Conservation (phyloP, 2,888 invertebrate species). For the Idaea biselata region DNA sequence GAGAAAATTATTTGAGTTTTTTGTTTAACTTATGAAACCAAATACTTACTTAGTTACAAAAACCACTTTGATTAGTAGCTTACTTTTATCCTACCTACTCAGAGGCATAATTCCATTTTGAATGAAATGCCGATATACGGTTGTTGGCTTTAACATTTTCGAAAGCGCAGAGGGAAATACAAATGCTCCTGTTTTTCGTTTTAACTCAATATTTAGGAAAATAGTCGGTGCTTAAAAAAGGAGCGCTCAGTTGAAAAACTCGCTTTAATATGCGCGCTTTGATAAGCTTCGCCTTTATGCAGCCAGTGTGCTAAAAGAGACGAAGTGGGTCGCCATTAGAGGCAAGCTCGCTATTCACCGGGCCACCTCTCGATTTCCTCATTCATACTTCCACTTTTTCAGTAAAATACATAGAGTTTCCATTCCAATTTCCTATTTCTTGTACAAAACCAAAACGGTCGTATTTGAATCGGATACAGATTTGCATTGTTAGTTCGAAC, state of each 20-base stretch:
- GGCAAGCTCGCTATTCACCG: constrained; percentile 36
- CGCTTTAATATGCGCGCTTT: constrained; percentile 57
- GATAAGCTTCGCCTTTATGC: constrained; percentile 55
- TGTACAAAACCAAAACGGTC: background rate
- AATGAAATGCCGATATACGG: background rate
- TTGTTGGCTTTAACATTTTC: constrained; percentile 4
- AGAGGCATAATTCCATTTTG: background rate
- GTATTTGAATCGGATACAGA: background rate
- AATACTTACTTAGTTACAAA: background rate
- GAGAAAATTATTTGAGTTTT: constrained; percentile 11
- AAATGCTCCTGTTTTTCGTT: constrained; percentile 7
- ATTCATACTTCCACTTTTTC: constrained; percentile 16
- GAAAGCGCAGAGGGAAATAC: constrained; percentile 16
- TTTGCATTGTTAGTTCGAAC: background rate
- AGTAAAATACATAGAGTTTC: constrained; percentile 19
- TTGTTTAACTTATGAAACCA: background rate
- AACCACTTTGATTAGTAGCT: background rate
- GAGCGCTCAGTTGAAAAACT: constrained; percentile 38
- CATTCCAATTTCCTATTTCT: background rate
- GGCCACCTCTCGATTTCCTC: constrained; percentile 31
- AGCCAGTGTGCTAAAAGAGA: constrained; percentile 46
- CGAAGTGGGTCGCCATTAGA: constrained; percentile 43
- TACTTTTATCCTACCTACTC: background rate
- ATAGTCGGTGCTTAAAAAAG: constrained; percentile 8
- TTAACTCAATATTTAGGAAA: background rate